Evolutionary conservation across 1,140 invertebrate species (phyloP).

Genomic region (Eriosoma lanigerum): DNA sequence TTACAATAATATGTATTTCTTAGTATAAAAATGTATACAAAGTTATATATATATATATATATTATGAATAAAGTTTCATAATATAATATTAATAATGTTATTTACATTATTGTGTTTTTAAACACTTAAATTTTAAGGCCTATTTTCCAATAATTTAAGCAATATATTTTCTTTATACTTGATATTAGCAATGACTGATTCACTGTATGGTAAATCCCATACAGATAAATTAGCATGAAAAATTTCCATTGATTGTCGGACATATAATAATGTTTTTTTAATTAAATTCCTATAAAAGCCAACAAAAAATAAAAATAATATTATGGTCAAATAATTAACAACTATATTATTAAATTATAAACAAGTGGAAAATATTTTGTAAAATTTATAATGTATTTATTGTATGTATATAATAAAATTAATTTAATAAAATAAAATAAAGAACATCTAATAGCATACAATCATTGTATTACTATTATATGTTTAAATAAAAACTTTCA

Average conservation of each 20-base stretch:
- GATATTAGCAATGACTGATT: neutral
- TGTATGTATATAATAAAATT: neutral
- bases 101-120: neutral
- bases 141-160: neutral
- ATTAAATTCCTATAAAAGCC: conserved; percentile 37
- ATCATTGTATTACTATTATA: too few relatives aligned
- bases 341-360: too few relatives aligned
- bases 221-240: conserved; percentile 21
- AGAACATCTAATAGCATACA: too few relatives aligned
- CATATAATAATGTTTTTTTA: conserved; percentile 8
- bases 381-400: neutral
- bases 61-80: neutral
- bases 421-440: too few relatives aligned
- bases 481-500: too few relatives aligned
- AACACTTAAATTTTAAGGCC: neutral
- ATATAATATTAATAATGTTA: too few relatives aligned
- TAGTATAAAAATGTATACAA: neutral
- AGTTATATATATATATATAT: neutral
- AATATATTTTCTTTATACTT: conserved; percentile 21
- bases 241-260: conserved; percentile 1
- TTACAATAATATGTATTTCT: neutral
- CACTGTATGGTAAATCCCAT: conserved; percentile 28
- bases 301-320: neutral
- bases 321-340: neutral
- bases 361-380: neutral